Percentiles rank a stretch among this genome's conserved stretches.
Conservation (phyloP, 2,113 vertebrate genomes). For the Calyptommatus sinebrachiatus region DNA sequence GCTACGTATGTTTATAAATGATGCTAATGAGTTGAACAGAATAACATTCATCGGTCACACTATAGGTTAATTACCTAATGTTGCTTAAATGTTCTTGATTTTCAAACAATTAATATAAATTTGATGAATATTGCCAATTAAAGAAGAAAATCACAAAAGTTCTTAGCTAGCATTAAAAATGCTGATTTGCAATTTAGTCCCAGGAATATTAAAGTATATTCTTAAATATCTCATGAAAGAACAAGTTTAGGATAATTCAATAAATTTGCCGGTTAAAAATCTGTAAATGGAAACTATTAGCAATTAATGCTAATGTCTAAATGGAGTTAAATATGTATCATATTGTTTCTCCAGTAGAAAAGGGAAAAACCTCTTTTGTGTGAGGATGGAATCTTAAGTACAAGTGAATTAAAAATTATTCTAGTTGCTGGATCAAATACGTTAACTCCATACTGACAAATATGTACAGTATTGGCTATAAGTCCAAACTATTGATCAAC, state of each 20-base stretch:
- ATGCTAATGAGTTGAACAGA: conserved; percentile 61
- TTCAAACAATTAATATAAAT: conserved; percentile 73
- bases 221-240: conserved; percentile 42
- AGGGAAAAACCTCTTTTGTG: conserved; percentile 37
- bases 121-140: conserved; percentile 71
- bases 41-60: conserved; percentile 58
- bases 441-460: neutral
- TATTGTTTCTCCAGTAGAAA: conserved; percentile 39
- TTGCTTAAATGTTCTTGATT: conserved; percentile 70
- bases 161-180: conserved; percentile 66
- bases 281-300: conserved; percentile 58
- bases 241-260: conserved; percentile 57
- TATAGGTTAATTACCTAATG: conserved; percentile 69
- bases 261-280: conserved; percentile 60
- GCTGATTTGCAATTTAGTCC: conserved; percentile 63
- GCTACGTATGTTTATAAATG: conserved; percentile 24
- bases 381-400: neutral
- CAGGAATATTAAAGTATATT: conserved; percentile 51
- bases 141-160: conserved; percentile 37
- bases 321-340: conserved; percentile 34
- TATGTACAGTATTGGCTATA: neutral
- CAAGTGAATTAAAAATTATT: conserved; percentile 43
- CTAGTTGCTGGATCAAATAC: conserved; percentile 4
- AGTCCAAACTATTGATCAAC: neutral
- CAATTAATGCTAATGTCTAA: conserved; percentile 60